Evolutionary conservation across 2,888 invertebrate genomes (phyloP).

Genomic region (Disparrhopalites patrizii): DNA sequence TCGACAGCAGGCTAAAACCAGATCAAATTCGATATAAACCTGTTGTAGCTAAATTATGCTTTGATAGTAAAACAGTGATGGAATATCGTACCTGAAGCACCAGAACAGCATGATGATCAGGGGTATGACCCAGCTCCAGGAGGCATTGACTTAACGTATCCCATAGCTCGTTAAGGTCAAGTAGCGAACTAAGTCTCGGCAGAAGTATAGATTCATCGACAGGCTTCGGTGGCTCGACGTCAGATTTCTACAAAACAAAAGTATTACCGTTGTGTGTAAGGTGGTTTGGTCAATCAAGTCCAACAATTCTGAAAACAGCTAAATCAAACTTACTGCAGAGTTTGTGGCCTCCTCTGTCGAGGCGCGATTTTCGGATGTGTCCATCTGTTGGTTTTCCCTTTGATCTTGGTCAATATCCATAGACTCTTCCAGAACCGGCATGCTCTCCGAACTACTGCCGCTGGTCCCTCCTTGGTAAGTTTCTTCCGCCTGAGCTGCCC

Average conservation of each 20-base stretch:
- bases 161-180: slow-evolving; percentile 71
- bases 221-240: slow-evolving; percentile 31
- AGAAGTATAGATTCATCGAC: slow-evolving; percentile 49
- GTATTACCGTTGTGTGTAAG: too few relatives aligned
- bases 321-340: background rate
- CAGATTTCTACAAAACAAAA: slow-evolving; percentile 28
- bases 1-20: slow-evolving; percentile 70
- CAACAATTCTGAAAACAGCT: too few relatives aligned
- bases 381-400: slow-evolving; percentile 21
- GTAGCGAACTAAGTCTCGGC: slow-evolving; percentile 65
- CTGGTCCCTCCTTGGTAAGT: background rate
- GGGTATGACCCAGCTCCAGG: slow-evolving; percentile 71
- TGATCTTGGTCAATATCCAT: slow-evolving; percentile 27
- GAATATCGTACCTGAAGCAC: slow-evolving; percentile 65
- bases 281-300: too few relatives aligned
- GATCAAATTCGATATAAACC: background rate
- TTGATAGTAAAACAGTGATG: background rate
- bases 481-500: background rate
- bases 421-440: slow-evolving; percentile 17
- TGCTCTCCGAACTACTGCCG: background rate
- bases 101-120: slow-evolving; percentile 81
- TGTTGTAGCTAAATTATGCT: background rate
- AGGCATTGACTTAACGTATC: slow-evolving; percentile 72
- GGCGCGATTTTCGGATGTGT: slow-evolving; percentile 10
- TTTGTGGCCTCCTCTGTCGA: background rate